Conservation (phyloP, 1,140 invertebrate species). For the Mycetomoellerius zeteki region DNA sequence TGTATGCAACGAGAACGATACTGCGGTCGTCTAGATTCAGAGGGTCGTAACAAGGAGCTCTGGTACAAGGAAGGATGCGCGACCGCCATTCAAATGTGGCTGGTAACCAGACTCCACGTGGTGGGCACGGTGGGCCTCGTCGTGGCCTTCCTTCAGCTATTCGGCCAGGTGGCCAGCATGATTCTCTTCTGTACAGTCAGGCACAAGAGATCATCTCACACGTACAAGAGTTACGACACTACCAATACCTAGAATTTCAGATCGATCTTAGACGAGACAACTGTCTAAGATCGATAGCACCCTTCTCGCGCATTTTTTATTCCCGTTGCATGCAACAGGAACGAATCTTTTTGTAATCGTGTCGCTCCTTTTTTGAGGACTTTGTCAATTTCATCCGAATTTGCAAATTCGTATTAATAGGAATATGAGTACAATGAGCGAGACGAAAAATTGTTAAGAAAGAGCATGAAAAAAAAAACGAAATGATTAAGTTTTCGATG, state of each 20-base stretch:
- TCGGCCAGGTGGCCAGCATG: conserved; percentile 92
- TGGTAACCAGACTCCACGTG: conserved; percentile 90
- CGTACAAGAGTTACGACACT: conserved; percentile 90
- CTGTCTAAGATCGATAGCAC: conserved; percentile 70
- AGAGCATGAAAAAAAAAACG: not conserved
- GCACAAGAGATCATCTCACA: conserved; percentile 90
- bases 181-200: conserved; percentile 92
- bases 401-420: not conserved
- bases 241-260: conserved; percentile 86
- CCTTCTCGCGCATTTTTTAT: not conserved
- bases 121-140: conserved; percentile 91
- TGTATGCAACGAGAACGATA: conserved; percentile 89
- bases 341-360: conserved; percentile 31
- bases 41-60: conserved; percentile 87
- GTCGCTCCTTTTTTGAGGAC: not conserved
- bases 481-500: conserved; percentile 3
- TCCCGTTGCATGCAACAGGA: conserved; percentile 8
- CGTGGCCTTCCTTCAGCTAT: conserved; percentile 91
- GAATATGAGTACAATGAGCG: not conserved
- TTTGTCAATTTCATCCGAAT: conserved; percentile 6
- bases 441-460: not conserved
- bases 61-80: conserved; percentile 91
- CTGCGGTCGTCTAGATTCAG: conserved; percentile 82
- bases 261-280: conserved; percentile 85
- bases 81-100: conserved; percentile 90